These are phyloP conservation scores for Halocynthia roretzi DNA, from an alignment of 23 tunicate species.

Conservation along the genomic window DNA sequence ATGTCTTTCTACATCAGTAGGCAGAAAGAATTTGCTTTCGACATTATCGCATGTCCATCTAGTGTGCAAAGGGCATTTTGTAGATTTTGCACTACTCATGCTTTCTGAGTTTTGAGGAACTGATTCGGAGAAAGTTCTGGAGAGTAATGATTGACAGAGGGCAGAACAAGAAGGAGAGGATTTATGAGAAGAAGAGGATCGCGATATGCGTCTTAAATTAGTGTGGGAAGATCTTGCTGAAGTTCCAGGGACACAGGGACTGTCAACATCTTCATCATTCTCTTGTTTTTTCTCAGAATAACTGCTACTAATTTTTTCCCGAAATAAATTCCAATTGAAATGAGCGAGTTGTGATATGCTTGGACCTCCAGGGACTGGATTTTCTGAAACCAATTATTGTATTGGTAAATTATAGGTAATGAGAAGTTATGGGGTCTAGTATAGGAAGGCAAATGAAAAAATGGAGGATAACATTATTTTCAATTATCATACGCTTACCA, in stretches of 20 bases:
- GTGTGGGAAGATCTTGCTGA: neutral
- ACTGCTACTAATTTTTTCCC: neutral
- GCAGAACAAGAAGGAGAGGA: constrained; percentile 12
- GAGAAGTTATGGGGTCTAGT: no score
- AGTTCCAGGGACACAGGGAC: neutral
- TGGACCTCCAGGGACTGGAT: neutral
- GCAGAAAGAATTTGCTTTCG: constrained; percentile 30
- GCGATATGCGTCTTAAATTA: no score
- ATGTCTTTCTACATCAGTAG: constrained; percentile 34
- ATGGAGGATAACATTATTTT: no score
- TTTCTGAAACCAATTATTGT: no score
- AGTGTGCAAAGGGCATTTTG: constrained; percentile 40
- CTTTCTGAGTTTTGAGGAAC: constrained; percentile 3
- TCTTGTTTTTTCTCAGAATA: neutral
- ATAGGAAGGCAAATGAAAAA: no score
- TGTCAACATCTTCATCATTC: neutral
- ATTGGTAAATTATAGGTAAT: no score
- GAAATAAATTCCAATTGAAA: constrained; percentile 14
- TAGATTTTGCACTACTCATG: neutral
- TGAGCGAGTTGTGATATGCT: constrained; percentile 9
- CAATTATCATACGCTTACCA: no score
- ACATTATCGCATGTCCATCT: constrained; percentile 29
- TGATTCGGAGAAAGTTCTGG: neutral
- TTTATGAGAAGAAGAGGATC: neutral
- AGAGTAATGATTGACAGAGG: constrained; percentile 6